A percentile compares a stretch with the other conserved stretches of the same genome.
Evolutionary conservation across 2,797 vertebrate genomes (phyloP).

Genomic region (Gouania willdenowi): DNA sequence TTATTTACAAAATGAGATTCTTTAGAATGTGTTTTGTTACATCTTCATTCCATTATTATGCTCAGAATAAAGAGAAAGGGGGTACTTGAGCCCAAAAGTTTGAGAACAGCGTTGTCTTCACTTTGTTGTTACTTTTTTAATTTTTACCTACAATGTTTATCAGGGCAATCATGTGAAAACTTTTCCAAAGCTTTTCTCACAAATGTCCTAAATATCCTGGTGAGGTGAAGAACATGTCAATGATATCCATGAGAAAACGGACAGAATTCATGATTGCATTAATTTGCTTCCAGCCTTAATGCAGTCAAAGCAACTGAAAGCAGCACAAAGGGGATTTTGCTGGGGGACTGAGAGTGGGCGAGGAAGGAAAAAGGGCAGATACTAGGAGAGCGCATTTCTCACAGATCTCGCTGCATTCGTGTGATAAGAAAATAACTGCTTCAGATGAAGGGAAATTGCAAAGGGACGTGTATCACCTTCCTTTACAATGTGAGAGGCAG

Average conservation of each 20-base stretch:
- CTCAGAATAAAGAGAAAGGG: too few species aligned
- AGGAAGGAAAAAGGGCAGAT: constrained; percentile 33
- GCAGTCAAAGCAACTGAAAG: constrained; percentile 35
- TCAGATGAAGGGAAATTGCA: constrained; percentile 44
- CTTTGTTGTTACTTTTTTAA: too few species aligned
- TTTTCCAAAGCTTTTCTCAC: too few species aligned
- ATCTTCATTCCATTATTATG: too few species aligned
- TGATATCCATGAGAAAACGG: not conserved
- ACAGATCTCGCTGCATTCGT: constrained; percentile 35
- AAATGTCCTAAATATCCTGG: too few species aligned
- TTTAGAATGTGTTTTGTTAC: too few species aligned
- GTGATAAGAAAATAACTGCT: constrained; percentile 38
- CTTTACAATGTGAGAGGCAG: constrained; percentile 40
- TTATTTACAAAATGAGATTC: too few species aligned
- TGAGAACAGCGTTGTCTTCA: too few species aligned
- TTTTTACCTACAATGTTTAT: too few species aligned
- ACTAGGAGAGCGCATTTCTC: constrained; percentile 34
- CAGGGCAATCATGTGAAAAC: too few species aligned
- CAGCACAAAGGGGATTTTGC: constrained; percentile 1
- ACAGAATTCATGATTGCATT: constrained; percentile 28
- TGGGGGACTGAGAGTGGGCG: constrained; percentile 40
- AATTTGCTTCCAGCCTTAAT: constrained; percentile 37
- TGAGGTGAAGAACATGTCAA: too few species aligned
- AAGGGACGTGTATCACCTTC: constrained; percentile 37
- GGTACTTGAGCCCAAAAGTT: too few species aligned